phyloP scores from a whole-genome alignment of 2,888 invertebrate species.

The Dasypolia templi region DNA sequence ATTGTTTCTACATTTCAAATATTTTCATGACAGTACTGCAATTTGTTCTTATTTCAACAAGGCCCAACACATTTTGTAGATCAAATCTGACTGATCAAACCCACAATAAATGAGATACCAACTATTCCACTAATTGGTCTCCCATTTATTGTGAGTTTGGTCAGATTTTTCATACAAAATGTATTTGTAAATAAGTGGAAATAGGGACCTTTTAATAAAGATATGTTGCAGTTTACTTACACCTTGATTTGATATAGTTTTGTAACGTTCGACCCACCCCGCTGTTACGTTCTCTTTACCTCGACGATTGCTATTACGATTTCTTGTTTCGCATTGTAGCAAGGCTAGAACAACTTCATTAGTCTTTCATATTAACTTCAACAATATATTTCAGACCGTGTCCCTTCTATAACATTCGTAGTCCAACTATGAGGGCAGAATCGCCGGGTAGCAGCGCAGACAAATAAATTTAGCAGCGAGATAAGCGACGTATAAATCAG shows the following conservation, averaged over 20 bases:
- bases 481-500: constrained; percentile 90
- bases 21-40: not conserved
- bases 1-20: too few relatives aligned
- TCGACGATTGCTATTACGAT: too few relatives aligned
- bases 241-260: not conserved
- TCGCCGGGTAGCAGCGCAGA: constrained; percentile 85
- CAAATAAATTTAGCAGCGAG: constrained; percentile 88
- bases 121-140: not conserved
- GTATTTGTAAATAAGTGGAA: not conserved
- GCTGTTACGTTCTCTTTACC: not conserved
- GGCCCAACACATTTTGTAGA: too few relatives aligned
- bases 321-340: too few relatives aligned
- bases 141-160: not conserved
- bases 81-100: too few relatives aligned
- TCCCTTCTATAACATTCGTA: constrained; percentile 68
- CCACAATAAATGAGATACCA: too few relatives aligned
- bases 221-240: not conserved
- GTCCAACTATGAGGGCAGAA: constrained; percentile 74
- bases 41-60: not conserved
- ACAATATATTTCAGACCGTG: constrained; percentile 9
- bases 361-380: not conserved
- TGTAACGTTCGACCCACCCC: not conserved
- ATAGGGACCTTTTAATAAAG: not conserved
- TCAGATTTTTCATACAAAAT: not conserved
- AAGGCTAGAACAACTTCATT: not conserved